These are phyloP conservation scores for Ostrea edulis DNA, from an alignment of 1,140 invertebrate genomes.

Conservation along the genomic window DNA sequence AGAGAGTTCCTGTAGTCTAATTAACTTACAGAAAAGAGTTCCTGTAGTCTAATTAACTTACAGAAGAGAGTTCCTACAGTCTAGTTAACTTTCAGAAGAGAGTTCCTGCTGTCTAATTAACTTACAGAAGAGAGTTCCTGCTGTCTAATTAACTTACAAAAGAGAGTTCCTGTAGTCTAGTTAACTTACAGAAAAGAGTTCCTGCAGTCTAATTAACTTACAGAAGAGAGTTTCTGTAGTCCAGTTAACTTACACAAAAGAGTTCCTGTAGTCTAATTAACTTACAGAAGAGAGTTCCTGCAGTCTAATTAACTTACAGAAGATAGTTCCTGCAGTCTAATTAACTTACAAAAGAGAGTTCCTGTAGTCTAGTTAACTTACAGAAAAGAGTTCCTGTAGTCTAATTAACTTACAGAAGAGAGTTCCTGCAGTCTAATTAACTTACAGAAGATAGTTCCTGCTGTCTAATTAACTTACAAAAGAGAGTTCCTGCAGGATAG, in stretches of 20 bases:
- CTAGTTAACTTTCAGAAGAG: conserved; percentile 69
- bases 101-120: not conserved
- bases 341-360: not conserved
- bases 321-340: not conserved
- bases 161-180: not conserved
- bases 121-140: not conserved
- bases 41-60: conserved; percentile 62
- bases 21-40: conserved; percentile 43
- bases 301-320: not conserved
- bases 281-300: not conserved
- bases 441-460: too few relatives aligned
- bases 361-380: not conserved
- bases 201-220: not conserved
- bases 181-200: not conserved
- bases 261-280: not conserved
- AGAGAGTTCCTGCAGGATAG: not conserved
- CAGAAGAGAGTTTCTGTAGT: not conserved
- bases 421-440: too few relatives aligned
- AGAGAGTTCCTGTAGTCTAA: not conserved
- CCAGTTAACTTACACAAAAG: not conserved
- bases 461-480: too few relatives aligned
- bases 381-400: not conserved
- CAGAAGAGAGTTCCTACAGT: conserved; percentile 80
- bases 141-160: not conserved
- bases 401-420: not conserved